Conservation (phyloP, 2,797 vertebrate genomes). For the Tinamus major region DNA sequence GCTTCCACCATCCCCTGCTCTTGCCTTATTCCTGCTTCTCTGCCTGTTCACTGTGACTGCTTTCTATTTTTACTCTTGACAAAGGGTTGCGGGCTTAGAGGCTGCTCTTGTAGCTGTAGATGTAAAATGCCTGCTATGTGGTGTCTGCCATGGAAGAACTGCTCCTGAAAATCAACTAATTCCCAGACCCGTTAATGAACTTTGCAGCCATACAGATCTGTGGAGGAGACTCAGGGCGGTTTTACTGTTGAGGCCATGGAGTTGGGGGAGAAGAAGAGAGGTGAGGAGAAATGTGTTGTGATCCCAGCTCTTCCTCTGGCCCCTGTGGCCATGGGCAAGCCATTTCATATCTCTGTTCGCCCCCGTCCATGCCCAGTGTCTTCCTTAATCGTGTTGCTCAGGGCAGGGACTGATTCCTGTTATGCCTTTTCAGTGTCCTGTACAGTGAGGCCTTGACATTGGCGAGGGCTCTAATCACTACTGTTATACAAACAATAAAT, state of each 20-base stretch:
- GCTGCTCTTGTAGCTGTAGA: slow-evolving; percentile 58
- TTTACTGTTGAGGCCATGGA: not conserved
- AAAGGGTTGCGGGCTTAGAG: slow-evolving; percentile 48
- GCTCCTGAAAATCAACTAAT: slow-evolving; percentile 68
- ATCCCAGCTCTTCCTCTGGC: not conserved
- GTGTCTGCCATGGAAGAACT: slow-evolving; percentile 53
- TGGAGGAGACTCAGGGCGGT: not conserved
- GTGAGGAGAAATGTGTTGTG: not conserved
- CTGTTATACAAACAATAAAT: not conserved
- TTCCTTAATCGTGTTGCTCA: not conserved
- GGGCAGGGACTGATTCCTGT: slow-evolving; percentile 8
- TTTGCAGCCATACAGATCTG: rapidly evolving
- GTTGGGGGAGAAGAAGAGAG: not conserved
- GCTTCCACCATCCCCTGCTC: not conserved
- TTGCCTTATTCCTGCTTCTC: not conserved
- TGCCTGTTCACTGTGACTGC: slow-evolving; percentile 7
- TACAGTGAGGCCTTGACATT: not conserved
- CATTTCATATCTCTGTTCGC: not conserved
- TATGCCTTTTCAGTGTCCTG: not conserved
- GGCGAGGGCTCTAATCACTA: not conserved
- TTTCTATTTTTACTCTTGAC: slow-evolving; percentile 56
- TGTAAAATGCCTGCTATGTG: slow-evolving; percentile 57
- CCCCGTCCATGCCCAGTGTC: rapidly evolving
- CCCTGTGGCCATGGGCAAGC: not conserved
- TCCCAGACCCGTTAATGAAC: slow-evolving; percentile 40